Conservation (phyloP, 2,888 invertebrate species). For the Amphiduros pacificus region DNA sequence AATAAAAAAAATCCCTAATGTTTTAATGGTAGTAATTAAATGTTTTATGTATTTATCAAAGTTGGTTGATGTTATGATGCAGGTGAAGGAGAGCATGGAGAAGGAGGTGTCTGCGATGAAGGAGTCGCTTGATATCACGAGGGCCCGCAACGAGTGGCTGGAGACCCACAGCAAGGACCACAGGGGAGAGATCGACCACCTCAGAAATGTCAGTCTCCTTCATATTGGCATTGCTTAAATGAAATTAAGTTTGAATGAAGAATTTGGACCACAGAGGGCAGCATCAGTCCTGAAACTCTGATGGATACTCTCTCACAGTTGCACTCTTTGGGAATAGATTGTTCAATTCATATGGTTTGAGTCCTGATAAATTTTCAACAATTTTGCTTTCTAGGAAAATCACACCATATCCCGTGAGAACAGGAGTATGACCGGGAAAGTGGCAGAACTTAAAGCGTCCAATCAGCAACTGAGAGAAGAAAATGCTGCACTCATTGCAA, state of each 20-base stretch:
- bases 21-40: background rate
- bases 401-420: slow-evolving; percentile 36
- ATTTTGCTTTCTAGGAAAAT: slow-evolving; percentile 38
- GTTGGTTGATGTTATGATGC: too few species aligned
- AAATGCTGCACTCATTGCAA: slow-evolving; percentile 41
- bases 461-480: slow-evolving; percentile 45
- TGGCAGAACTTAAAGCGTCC: slow-evolving; percentile 41
- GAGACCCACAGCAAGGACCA: slow-evolving; percentile 21
- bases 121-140: slow-evolving; percentile 22
- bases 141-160: slow-evolving; percentile 20
- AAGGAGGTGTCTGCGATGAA: slow-evolving; percentile 25
- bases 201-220: slow-evolving; percentile 32
- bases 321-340: background rate
- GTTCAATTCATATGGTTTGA: background rate
- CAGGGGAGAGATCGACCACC: slow-evolving; percentile 34
- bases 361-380: background rate
- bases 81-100: slow-evolving; percentile 18
- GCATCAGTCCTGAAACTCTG: too few species aligned
- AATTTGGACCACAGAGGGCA: too few species aligned
- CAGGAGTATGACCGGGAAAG: slow-evolving; percentile 41
- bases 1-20: too few species aligned
- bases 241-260: too few species aligned
- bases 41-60: background rate
- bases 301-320: background rate
- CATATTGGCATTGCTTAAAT: too few species aligned